Percentiles rank a stretch among this genome's conserved stretches.
These are phyloP conservation scores for Lasioglossum oenotherae DNA, from an alignment of 2,888 invertebrate species.

Conservation along the genomic window DNA sequence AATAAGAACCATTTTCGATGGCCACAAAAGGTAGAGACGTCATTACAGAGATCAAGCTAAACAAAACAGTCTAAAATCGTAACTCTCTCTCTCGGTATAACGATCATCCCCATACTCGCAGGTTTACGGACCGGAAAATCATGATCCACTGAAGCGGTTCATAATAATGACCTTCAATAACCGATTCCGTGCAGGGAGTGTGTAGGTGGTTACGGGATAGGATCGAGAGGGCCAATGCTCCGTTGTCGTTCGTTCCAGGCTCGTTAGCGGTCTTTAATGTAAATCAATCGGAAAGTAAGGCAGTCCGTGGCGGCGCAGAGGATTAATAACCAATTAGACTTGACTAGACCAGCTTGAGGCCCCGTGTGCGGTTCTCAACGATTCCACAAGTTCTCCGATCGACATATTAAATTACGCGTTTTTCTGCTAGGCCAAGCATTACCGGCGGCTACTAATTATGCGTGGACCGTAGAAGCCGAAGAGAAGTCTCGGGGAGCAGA, in stretches of 20 bases:
- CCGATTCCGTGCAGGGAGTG: slow-evolving; percentile 5
- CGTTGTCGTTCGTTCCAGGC: slow-evolving; percentile 28
- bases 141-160: not conserved
- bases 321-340: slow-evolving; percentile 63
- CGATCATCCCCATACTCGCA: not conserved
- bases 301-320: slow-evolving; percentile 21
- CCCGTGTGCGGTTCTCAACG: slow-evolving; percentile 6
- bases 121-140: not conserved
- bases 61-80: not conserved
- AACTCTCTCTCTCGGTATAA: not conserved
- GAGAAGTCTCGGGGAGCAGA: not conserved
- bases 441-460: slow-evolving; percentile 60
- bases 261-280: slow-evolving; percentile 47
- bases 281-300: slow-evolving; percentile 53
- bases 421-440: slow-evolving; percentile 38
- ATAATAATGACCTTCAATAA: slow-evolving; percentile 28
- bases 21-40: not conserved
- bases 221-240: not conserved
- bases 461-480: slow-evolving; percentile 18
- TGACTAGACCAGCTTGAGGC: slow-evolving; percentile 17
- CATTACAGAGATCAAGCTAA: not conserved
- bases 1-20: not conserved
- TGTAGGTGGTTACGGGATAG: slow-evolving; percentile 4
- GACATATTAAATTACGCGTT: slow-evolving; percentile 56
- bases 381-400: slow-evolving; percentile 17